Conservation (phyloP, 2,888 invertebrate species). For the Nephrotoma flavescens region DNA sequence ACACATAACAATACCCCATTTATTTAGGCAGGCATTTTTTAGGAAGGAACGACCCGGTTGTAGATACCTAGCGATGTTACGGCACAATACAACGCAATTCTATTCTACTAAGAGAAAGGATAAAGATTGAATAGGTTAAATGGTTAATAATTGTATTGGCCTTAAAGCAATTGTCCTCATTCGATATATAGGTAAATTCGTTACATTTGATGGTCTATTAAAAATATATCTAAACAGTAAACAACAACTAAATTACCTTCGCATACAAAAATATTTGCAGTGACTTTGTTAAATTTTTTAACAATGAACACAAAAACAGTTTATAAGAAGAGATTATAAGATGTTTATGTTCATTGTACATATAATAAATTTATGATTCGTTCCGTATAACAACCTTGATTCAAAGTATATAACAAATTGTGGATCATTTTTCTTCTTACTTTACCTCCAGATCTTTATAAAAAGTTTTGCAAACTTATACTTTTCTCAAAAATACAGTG, state of each 20-base stretch:
- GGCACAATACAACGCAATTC: too few species aligned
- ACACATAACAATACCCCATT: too few species aligned
- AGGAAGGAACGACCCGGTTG: too few species aligned
- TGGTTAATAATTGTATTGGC: too few species aligned
- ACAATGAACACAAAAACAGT: not conserved
- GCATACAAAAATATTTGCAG: not conserved
- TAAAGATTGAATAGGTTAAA: too few species aligned
- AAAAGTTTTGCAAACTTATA: not conserved
- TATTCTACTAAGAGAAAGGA: too few species aligned
- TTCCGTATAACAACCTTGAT: not conserved
- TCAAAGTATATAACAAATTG: not conserved
- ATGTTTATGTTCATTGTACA: not conserved
- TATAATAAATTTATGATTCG: not conserved
- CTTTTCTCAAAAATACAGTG: not conserved
- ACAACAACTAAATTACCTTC: not conserved
- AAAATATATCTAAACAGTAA: not conserved
- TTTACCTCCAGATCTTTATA: not conserved
- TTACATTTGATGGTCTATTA: not conserved
- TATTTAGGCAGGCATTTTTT: too few species aligned
- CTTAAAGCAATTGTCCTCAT: not conserved
- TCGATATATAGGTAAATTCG: not conserved
- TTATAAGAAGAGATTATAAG: not conserved
- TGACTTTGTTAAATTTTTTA: not conserved
- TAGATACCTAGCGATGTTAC: too few species aligned
- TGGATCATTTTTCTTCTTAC: not conserved